Evolutionary conservation across 2,113 vertebrate genomes (phyloP).

Genomic region (Oenanthe melanoleuca): DNA sequence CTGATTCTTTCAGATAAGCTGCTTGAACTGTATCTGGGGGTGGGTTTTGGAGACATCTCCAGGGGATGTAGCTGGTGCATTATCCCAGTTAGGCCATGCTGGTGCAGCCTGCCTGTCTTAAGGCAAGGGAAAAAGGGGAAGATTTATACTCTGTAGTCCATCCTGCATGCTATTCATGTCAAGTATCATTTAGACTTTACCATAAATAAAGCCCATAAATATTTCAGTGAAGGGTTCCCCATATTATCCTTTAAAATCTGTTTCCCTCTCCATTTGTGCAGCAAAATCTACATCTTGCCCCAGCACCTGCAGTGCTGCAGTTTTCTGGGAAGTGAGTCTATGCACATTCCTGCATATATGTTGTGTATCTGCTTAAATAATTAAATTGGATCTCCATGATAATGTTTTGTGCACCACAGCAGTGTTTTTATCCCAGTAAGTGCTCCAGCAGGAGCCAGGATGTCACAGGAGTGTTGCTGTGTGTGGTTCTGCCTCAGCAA

Average conservation of each 20-base stretch:
- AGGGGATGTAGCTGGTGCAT: not conserved
- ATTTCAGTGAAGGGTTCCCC: not conserved
- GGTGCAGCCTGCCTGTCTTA: not conserved
- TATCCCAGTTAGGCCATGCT: rapidly evolving
- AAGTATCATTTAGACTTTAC: not conserved
- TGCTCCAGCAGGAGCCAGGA: not conserved
- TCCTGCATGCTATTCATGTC: not conserved
- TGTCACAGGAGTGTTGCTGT: not conserved
- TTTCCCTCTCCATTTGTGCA: not conserved
- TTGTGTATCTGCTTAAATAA: not conserved
- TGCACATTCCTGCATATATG: rapidly evolving
- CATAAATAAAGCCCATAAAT: not conserved
- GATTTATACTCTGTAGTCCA: not conserved
- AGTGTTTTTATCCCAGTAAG: not conserved
- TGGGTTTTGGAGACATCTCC: not conserved
- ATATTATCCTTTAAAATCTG: not conserved
- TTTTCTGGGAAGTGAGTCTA: rapidly evolving
- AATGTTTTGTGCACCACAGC: not conserved
- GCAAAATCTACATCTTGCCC: not conserved
- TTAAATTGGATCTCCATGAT: rapidly evolving
- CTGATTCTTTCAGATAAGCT: not conserved
- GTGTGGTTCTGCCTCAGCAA: not conserved
- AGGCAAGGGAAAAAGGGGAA: not conserved
- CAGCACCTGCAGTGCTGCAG: not conserved
- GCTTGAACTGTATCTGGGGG: not conserved